Evolutionary conservation across 2,797 vertebrate genomes (phyloP), one percentile per base, ranked within the genome.

Genomic region (Sebastiscus tertius): DNA sequence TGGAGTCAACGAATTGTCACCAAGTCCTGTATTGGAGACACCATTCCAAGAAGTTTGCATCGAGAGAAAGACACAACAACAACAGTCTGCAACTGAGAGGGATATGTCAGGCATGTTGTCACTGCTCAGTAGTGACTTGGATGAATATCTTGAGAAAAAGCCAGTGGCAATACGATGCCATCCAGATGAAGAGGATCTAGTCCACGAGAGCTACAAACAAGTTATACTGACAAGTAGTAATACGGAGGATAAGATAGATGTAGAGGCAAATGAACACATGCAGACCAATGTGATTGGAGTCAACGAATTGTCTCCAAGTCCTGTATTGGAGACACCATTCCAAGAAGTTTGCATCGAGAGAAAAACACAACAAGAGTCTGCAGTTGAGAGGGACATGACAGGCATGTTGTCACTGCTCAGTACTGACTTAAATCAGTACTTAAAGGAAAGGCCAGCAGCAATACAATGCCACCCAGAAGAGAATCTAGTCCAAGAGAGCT

Each of bases 21-120:
- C 49, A 52, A 52, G 49, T 52, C 8, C 4, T 52, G 4, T 52
- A 0, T 20, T n/a, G 20, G 49, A 52, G 49, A 52, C 49, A 52
- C 49, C 49, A 20, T 52, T 52, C 4, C 49, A n/a, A 20, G 49
- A 52, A 52, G 49, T 52, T 52, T 52, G 49, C 49, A 52, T 52
- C 20, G 18, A n/a, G 49, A 52, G 49, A 52, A n/a, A 52, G 20
- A 52, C 49, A n/a, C 49, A 20, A 10, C 18, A 49, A n/a, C 18
- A 52, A 46, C 61, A 64, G 4, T 33, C 78, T 61, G 29, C 29
- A 65, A 55, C n/a, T 77, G 87, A 87, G 24, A 89, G 49, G 26
- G 20, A 93, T 36, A 68, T 89, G 58, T 79, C 88, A 68, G 86
- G 86, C 16, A 88, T 93, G 89, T 6, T 84, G n/a, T 80, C 87